Percentiles rank a stretch among this genome's conserved stretches.
Conservation (phyloP, 2,113 vertebrate species). For the Rhadina sibilatrix region DNA sequence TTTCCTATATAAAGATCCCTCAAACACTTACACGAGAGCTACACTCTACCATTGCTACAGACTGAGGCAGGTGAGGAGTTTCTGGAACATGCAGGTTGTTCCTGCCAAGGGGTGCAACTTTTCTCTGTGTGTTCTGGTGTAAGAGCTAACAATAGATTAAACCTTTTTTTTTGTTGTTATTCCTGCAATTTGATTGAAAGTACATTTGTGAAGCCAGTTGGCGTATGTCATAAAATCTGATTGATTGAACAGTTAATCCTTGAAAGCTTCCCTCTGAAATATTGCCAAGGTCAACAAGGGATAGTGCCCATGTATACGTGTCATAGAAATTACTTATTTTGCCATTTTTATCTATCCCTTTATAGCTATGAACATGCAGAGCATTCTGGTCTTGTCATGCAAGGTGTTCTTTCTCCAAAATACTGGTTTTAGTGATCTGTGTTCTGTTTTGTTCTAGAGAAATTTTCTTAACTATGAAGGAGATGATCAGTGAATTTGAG, state of each 20-base stretch:
- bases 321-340: slow-evolving; percentile 38
- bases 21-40: background rate
- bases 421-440: background rate
- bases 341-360: background rate
- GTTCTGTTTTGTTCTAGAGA: background rate
- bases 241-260: slow-evolving; percentile 65
- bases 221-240: slow-evolving; percentile 40
- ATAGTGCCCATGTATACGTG: background rate
- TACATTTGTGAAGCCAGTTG: slow-evolving; percentile 40
- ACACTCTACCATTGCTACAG: background rate
- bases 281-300: slow-evolving; percentile 48
- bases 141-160: background rate
- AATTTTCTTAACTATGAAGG: background rate
- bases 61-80: background rate
- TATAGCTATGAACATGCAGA: background rate
- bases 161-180: slow-evolving; percentile 9
- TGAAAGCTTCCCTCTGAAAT: slow-evolving; percentile 52
- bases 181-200: slow-evolving; percentile 14
- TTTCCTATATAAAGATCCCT: background rate
- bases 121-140: background rate
- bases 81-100: background rate
- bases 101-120: background rate
- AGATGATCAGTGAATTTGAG: background rate
- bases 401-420: background rate
- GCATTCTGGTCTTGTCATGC: background rate